Evolutionary conservation across 2,797 vertebrate species (phyloP), one percentile per base, ranked within the genome.

Genomic region (Myotis planiceps): DNA sequence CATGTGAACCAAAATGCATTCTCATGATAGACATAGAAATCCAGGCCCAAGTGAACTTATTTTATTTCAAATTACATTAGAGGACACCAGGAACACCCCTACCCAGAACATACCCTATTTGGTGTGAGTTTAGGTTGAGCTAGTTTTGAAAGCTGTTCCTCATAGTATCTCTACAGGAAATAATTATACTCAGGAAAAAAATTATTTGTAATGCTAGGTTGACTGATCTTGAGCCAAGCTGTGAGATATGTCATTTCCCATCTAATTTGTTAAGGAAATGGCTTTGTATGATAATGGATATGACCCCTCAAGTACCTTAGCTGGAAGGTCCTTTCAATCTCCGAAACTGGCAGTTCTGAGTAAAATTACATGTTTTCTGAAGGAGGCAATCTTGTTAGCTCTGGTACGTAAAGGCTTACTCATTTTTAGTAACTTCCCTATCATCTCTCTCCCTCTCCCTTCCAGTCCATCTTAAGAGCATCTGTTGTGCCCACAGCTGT

Each of bases 251-350:
- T 18, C 27, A 49, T 88, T 89, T 83, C 19, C 23, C 29, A 51
- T 94, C 53, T 72, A 55, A 90, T 89, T 90, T 88, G 25, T 21
- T 76, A 72, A 95, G 87, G 58, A 96, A 95, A 81, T 53, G 39
- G 16, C 55, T 69, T 78, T 68, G 49, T 69, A 42, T 60, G 86
- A 87, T 93, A 75, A 68, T 60, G 49, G n/a, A 79, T 51, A 42
- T 75, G 92, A 83, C 16, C 78, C 78, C 65, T 76, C 45, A 80
- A 66, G 60, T 68, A 65, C 29, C 47, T 90, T 85, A 94, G 10
- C 32, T 92, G 58, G 34, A 78, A 76, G 89, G n/a, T 60, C 27
- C 58, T 60, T 60, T 60, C 58, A 60, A 60, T 60, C 58, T 60
- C 58, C 3, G 27, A 60, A 60, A 60, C 15, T 60, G 58, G 58